Conservation (phyloP, 2,888 invertebrate species). For the Zonitis immaculata region DNA sequence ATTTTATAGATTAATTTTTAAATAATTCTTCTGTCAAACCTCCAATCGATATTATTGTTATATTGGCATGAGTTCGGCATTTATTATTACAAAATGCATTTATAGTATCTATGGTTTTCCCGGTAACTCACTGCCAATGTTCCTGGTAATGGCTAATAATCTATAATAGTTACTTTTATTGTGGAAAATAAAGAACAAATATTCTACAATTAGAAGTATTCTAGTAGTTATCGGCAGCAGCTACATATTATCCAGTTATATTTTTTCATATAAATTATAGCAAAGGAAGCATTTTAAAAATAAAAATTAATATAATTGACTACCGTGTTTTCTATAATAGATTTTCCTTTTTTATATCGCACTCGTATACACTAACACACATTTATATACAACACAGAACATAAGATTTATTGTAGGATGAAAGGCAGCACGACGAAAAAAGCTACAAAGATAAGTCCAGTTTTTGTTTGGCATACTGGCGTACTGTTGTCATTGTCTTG, state of each 20-base stretch:
- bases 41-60: background rate
- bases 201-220: background rate
- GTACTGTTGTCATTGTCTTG: constrained; percentile 34
- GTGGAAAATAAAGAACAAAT: too few species aligned
- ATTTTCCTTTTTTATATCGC: constrained; percentile 9
- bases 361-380: background rate
- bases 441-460: constrained; percentile 27
- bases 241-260: background rate
- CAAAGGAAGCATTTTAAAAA: constrained; percentile 38
- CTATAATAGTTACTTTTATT: too few species aligned
- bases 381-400: constrained; percentile 16
- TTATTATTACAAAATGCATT: background rate
- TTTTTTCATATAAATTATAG: constrained; percentile 23
- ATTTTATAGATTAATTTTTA: background rate
- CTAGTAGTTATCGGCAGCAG: background rate
- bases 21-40: background rate
- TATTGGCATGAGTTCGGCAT: background rate
- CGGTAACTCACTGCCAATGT: too few species aligned
- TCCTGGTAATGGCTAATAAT: too few species aligned
- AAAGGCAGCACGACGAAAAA: constrained; percentile 37
- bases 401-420: constrained; percentile 37
- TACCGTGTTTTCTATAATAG: too few species aligned
- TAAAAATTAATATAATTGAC: too few species aligned
- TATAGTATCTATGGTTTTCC: too few species aligned
- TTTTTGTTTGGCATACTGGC: constrained; percentile 25